A percentile compares a stretch with the other conserved stretches of the same genome.
phyloP scores from a whole-genome alignment of 2,113 vertebrate genomes.

The Petromus typicus region DNA sequence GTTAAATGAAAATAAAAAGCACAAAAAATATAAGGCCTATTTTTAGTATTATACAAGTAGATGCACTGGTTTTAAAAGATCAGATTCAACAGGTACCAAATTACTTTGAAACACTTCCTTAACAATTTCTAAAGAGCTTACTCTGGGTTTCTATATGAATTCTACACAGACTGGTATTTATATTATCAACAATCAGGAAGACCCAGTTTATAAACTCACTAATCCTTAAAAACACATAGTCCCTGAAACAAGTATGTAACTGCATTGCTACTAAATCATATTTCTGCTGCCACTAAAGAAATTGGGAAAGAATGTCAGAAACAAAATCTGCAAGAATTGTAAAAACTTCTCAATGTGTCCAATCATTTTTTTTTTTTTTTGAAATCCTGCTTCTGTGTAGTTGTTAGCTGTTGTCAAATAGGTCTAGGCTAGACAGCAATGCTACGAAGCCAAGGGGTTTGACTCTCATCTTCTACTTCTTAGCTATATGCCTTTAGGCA shows the following conservation, averaged over 20 bases:
- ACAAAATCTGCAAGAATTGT: not conserved
- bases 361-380: not conserved
- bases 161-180: not conserved
- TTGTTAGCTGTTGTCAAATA: not conserved
- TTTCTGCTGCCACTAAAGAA: not conserved
- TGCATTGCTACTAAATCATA: not conserved
- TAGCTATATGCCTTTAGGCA: not conserved
- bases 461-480: not conserved
- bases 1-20: constrained; percentile 4
- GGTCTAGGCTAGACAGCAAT: not conserved
- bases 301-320: not conserved
- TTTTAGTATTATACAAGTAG: not conserved
- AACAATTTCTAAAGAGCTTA: not conserved
- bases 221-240: not conserved
- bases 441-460: not conserved
- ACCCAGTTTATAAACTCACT: not conserved
- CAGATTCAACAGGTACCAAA: not conserved
- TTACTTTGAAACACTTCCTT: not conserved
- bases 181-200: not conserved
- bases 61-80: not conserved
- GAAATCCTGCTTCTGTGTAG: not conserved
- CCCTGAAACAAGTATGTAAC: not conserved
- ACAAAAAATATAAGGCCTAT: not conserved
- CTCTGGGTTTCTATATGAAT: not conserved
- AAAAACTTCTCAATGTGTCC: not conserved